Conservation (phyloP, 2,797 vertebrate species). For the Ctenopoma kingsleyae region DNA sequence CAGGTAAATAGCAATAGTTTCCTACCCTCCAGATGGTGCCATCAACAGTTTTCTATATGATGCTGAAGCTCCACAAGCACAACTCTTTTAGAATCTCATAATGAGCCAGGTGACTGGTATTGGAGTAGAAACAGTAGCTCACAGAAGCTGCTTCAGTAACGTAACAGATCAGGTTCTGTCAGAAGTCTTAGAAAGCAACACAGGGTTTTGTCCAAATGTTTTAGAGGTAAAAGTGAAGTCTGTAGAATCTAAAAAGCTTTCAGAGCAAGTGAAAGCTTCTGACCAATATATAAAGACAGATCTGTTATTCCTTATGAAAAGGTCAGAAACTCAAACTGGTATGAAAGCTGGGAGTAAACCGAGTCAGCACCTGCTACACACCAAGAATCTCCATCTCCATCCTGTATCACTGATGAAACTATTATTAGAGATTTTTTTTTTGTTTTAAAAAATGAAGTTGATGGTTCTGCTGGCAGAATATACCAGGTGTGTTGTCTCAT, state of each 20-base stretch:
- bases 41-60: background rate
- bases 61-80: constrained; percentile 11
- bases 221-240: background rate
- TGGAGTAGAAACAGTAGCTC: constrained; percentile 22
- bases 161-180: background rate
- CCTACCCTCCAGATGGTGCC: constrained; percentile 24
- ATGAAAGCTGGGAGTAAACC: background rate
- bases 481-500: constrained; percentile 12
- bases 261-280: background rate
- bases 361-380: constrained; percentile 29
- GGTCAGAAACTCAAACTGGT: constrained; percentile 24
- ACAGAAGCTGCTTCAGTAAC: constrained; percentile 28
- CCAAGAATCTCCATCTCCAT: background rate
- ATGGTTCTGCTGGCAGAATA: constrained; percentile 12
- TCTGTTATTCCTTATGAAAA: background rate
- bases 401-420: background rate
- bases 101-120: background rate
- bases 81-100: background rate
- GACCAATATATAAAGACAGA: background rate
- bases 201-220: background rate
- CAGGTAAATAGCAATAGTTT: constrained; percentile 68
- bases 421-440: background rate
- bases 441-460: constrained; percentile 12
- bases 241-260: constrained; percentile 3
- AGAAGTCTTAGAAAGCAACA: constrained; percentile 3